Conservation (phyloP, 2,113 vertebrate species). For the Lamprologus speciosus region DNA sequence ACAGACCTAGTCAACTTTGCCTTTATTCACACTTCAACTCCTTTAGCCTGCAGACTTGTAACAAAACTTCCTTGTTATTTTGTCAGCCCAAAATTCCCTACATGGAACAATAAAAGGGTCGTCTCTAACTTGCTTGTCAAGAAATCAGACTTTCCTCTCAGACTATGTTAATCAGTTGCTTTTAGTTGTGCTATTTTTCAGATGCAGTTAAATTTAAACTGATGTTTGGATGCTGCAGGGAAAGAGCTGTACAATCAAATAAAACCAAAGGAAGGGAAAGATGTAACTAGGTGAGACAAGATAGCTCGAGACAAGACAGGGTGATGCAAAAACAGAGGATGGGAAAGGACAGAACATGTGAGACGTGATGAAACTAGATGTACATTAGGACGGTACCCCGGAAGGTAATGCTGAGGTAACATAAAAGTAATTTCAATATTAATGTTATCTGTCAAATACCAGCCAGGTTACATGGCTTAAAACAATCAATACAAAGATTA, state of each 20-base stretch:
- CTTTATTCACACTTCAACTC: background rate
- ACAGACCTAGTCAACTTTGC: background rate
- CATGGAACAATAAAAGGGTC: background rate
- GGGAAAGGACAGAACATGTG: background rate
- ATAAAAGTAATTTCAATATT: background rate
- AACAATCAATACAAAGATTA: background rate
- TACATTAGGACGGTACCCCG: background rate
- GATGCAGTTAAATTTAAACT: slow-evolving; percentile 35
- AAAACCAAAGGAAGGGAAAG: slow-evolving; percentile 11
- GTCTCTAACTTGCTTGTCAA: background rate
- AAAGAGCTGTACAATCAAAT: slow-evolving; percentile 51
- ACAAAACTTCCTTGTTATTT: background rate
- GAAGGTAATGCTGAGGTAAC: background rate
- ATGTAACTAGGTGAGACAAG: slow-evolving; percentile 49
- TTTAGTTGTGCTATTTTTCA: slow-evolving; percentile 21
- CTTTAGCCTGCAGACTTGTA: background rate
- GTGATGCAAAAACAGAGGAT: background rate
- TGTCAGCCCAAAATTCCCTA: background rate
- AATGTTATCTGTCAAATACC: background rate
- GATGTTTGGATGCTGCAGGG: slow-evolving; percentile 42
- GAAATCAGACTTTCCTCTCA: background rate
- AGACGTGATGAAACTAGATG: background rate
- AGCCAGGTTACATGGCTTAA: background rate
- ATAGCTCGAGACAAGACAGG: slow-evolving; percentile 25
- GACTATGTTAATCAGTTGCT: slow-evolving; percentile 34